phyloP scores from a whole-genome alignment of 2,797 vertebrate genomes.

The Typhlichthys subterraneus region DNA sequence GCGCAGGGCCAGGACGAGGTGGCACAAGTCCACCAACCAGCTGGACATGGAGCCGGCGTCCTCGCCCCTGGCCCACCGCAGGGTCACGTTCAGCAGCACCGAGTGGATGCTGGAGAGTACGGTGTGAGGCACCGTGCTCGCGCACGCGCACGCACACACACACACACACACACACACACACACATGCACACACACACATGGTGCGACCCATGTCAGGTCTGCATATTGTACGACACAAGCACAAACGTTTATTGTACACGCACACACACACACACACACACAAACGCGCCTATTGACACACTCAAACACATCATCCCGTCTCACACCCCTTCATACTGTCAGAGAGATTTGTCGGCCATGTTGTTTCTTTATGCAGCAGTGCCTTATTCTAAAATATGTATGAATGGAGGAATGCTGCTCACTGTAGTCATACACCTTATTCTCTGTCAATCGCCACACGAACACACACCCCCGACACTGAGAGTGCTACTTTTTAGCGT shows the following conservation, averaged over 20 bases:
- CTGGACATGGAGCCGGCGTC: conserved; percentile 83
- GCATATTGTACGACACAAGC: conserved; percentile 54
- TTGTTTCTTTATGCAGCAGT: conserved; percentile 81
- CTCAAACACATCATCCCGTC: conserved; percentile 64
- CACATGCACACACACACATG: conserved; percentile 61
- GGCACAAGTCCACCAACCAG: conserved; percentile 91
- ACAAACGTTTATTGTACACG: not conserved
- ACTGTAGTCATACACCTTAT: conserved; percentile 71
- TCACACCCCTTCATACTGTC: conserved; percentile 60
- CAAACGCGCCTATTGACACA: conserved; percentile 55
- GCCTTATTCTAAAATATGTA: conserved; percentile 82
- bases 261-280: conserved; percentile 31
- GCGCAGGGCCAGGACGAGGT: conserved; percentile 89
- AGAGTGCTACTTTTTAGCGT: conserved; percentile 51
- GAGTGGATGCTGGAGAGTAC: conserved; percentile 99
- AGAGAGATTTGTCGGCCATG: conserved; percentile 68
- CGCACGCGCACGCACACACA: conserved; percentile 5
- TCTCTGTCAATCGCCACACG: conserved; percentile 49
- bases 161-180: conserved; percentile 54
- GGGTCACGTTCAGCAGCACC: conserved; percentile 93
- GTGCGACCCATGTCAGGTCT: conserved; percentile 25
- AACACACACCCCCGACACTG: conserved; percentile 22
- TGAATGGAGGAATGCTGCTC: conserved; percentile 82
- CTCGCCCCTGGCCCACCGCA: conserved; percentile 80
- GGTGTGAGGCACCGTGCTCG: conserved; percentile 74